Evolutionary conservation across 2,113 vertebrate species (phyloP).

Genomic region (Globicephala melas): DNA sequence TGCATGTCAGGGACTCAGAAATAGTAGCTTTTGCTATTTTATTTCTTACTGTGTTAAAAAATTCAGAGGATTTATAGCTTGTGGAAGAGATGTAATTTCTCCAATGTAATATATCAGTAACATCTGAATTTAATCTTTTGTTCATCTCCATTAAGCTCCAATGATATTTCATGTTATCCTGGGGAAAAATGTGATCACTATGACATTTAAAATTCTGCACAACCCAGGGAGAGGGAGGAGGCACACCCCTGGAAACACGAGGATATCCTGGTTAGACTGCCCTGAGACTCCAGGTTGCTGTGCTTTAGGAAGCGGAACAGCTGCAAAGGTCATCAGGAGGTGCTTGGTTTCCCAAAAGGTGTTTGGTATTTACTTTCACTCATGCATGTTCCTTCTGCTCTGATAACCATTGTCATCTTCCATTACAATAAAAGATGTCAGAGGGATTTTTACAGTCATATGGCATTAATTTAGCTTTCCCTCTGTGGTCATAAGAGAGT

Average conservation of each 20-base stretch:
- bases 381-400: slow-evolving; percentile 63
- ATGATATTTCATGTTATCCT: slow-evolving; percentile 47
- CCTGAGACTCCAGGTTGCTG: background rate
- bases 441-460: slow-evolving; percentile 53
- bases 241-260: background rate
- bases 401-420: slow-evolving; percentile 67
- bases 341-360: slow-evolving; percentile 55
- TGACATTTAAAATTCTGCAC: slow-evolving; percentile 46
- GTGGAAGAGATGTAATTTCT: background rate
- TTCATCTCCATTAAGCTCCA: slow-evolving; percentile 61
- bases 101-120: background rate
- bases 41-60: slow-evolving; percentile 25
- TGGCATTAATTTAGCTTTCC: slow-evolving; percentile 62
- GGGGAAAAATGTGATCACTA: slow-evolving; percentile 33
- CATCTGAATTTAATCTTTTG: slow-evolving; percentile 52
- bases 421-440: slow-evolving; percentile 54
- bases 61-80: slow-evolving; percentile 51
- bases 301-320: background rate
- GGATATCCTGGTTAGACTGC: background rate
- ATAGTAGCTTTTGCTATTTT: background rate
- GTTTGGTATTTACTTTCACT: slow-evolving; percentile 60
- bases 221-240: background rate
- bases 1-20: background rate
- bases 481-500: slow-evolving; percentile 7
- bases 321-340: slow-evolving; percentile 42